Evolutionary conservation across 35 echinoderm and acorn worm species (phyloP), one percentile per base, ranked within the genome.

Genomic region (Diadema setosum): DNA sequence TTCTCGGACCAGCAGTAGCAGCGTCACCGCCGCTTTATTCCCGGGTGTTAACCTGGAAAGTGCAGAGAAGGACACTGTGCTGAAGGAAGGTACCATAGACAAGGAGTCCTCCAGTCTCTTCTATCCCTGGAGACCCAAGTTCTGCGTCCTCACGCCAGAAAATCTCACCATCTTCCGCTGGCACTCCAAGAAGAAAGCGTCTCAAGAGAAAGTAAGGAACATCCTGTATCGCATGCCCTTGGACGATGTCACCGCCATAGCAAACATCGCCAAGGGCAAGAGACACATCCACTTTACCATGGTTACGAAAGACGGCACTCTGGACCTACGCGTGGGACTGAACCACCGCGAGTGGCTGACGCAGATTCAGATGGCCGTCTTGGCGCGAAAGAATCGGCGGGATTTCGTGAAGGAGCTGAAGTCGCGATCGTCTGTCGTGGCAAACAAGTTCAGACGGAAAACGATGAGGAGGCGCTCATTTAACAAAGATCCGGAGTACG

Each of bases 381-480:
- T 88, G 27, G 89, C 86, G 9, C 33, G 94, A 20, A 91, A 75
- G 42, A 84, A 70, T 29, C 50, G 94, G 20, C 39, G 82, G 20
- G 90, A 91, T 24, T 96, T 96, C 69, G 87, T 96, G 21, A 87
- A 82, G 32, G 94, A 96, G 67, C 27, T 96, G 31, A 96, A 96
- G 64, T 84, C 90, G 15, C 87, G 90, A 34, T 92, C 94, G 45
- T 92, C 91, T 76, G 78, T 92, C 69, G 91, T 96, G 20, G 90
- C 94, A 15, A 91, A 91, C 81, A 95, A 90, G 42, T 92, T 92
- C 48, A 82, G 85, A 43, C 56, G 85, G 65, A 90, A 96, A 45
- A 82, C 75, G 39, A 57, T 87, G 18, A 91, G 90, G 36, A 83
- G 94, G 23, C 46, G 83, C 25, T 92, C 94, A 0, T 95, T 96